phyloP scores from a whole-genome alignment of 2,113 vertebrate species.

The Laticauda colubrina region DNA sequence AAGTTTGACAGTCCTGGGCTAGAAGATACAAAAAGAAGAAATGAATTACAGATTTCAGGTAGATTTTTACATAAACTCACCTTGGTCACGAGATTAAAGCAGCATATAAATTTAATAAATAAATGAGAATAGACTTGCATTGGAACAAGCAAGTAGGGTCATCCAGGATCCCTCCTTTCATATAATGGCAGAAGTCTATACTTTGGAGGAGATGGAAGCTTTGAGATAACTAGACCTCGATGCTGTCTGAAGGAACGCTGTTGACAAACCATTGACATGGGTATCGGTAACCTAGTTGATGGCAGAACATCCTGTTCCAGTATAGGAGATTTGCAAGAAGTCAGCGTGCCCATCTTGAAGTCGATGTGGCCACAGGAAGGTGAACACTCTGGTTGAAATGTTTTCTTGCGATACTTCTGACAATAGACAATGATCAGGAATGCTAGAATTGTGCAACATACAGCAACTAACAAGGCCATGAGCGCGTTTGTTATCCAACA shows the following conservation, averaged over 20 bases:
- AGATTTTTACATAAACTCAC: not conserved
- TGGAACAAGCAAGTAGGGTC: not conserved
- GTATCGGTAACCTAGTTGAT: slow-evolving; percentile 13
- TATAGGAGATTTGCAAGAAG: slow-evolving; percentile 30
- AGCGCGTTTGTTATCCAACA: not conserved
- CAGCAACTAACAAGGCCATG: slow-evolving; percentile 33
- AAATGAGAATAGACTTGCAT: not conserved
- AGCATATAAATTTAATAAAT: not conserved
- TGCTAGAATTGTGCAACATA: slow-evolving; percentile 33
- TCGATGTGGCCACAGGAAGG: not conserved
- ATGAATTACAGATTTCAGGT: not conserved
- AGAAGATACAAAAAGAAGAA: not conserved
- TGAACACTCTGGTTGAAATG: slow-evolving; percentile 1
- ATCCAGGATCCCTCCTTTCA: not conserved
- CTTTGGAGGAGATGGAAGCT: slow-evolving; percentile 27
- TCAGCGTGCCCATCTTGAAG: slow-evolving; percentile 39
- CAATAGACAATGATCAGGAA: not conserved
- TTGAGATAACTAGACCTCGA: not conserved
- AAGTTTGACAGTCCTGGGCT: no score
- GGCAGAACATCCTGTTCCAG: slow-evolving; percentile 35
- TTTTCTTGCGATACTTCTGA: slow-evolving; percentile 29
- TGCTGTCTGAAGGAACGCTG: not conserved
- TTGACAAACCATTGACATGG: not conserved
- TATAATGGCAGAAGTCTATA: slow-evolving; percentile 44
- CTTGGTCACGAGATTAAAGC: not conserved